Percentiles rank a stretch among this genome's conserved stretches.
These are phyloP conservation scores for Bufotes viridis DNA, from an alignment of 2,797 vertebrate genomes.

Conservation along the genomic window DNA sequence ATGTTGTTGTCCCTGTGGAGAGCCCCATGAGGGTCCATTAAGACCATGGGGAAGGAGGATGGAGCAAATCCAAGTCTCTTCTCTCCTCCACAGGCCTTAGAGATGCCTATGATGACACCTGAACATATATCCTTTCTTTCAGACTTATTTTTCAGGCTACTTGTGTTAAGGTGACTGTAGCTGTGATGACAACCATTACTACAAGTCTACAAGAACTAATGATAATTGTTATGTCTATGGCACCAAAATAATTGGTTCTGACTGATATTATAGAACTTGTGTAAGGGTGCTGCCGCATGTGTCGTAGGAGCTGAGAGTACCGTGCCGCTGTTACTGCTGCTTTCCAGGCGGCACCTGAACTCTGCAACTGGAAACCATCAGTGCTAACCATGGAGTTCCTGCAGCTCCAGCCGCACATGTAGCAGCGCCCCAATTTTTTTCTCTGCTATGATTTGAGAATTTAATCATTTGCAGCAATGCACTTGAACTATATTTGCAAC, in stretches of 20 bases:
- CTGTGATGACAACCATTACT: slow-evolving; percentile 1
- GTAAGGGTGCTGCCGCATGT: not conserved
- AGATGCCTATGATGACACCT: too few species aligned
- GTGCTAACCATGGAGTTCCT: too few species aligned
- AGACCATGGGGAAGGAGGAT: not conserved
- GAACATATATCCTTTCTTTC: not conserved
- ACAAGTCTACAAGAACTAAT: not conserved
- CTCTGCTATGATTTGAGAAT: not conserved
- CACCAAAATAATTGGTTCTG: not conserved
- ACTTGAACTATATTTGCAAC: not conserved
- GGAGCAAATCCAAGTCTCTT: not conserved
- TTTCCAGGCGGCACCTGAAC: too few species aligned
- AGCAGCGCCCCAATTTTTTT: not conserved
- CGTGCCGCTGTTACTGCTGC: too few species aligned
- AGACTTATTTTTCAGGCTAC: not conserved
- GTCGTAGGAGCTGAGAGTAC: too few species aligned
- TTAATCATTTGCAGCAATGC: not conserved
- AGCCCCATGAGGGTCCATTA: not conserved
- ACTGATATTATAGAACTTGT: not conserved
- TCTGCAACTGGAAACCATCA: too few species aligned
- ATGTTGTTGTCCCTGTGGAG: not conserved
- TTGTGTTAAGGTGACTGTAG: slow-evolving; percentile 7
- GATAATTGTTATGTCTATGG: slow-evolving; percentile 18
- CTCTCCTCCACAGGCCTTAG: not conserved
- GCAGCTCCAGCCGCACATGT: too few species aligned